phyloP scores from a whole-genome alignment of 2,113 vertebrate genomes.

The Paratilapia polleni region DNA sequence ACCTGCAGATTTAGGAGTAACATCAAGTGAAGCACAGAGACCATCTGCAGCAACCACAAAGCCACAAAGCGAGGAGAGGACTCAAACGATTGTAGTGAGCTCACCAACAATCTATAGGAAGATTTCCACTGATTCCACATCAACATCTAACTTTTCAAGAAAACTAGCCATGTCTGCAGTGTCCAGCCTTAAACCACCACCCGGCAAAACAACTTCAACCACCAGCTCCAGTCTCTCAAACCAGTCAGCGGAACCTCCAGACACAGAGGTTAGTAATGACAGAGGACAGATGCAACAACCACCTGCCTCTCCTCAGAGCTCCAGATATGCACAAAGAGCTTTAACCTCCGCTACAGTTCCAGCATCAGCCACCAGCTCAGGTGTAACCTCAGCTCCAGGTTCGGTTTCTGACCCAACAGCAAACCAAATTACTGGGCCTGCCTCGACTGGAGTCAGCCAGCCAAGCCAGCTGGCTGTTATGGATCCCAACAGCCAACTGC shows the following conservation, averaged over 20 bases:
- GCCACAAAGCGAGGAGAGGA: slow-evolving; percentile 62
- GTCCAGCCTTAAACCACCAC: slow-evolving; percentile 76
- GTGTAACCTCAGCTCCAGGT: slow-evolving; percentile 24
- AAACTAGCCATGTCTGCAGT: slow-evolving; percentile 75
- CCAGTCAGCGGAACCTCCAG: slow-evolving; percentile 35
- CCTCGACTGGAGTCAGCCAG: slow-evolving; percentile 30
- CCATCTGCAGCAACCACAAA: slow-evolving; percentile 46
- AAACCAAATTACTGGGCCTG: slow-evolving; percentile 26
- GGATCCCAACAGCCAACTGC: slow-evolving; percentile 53
- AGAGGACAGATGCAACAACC: slow-evolving; percentile 46
- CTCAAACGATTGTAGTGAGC: slow-evolving; percentile 72
- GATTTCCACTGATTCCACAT: slow-evolving; percentile 62
- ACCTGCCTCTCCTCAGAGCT: slow-evolving; percentile 37
- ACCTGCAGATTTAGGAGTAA: slow-evolving; percentile 68
- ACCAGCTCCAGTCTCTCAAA: slow-evolving; percentile 36
- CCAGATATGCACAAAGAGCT: slow-evolving; percentile 62
- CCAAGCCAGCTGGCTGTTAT: slow-evolving; percentile 47
- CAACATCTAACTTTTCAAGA: slow-evolving; percentile 66
- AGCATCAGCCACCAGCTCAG: slow-evolving; percentile 14
- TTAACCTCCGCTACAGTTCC: slow-evolving; percentile 27
- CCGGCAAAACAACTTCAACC: slow-evolving; percentile 63
- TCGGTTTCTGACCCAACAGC: slow-evolving; percentile 14
- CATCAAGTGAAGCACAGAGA: slow-evolving; percentile 63
- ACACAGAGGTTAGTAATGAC: slow-evolving; percentile 40
- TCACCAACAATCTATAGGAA: slow-evolving; percentile 72